Evolutionary conservation across 2,113 vertebrate species (phyloP).

Genomic region (Eulemur rufifrons): DNA sequence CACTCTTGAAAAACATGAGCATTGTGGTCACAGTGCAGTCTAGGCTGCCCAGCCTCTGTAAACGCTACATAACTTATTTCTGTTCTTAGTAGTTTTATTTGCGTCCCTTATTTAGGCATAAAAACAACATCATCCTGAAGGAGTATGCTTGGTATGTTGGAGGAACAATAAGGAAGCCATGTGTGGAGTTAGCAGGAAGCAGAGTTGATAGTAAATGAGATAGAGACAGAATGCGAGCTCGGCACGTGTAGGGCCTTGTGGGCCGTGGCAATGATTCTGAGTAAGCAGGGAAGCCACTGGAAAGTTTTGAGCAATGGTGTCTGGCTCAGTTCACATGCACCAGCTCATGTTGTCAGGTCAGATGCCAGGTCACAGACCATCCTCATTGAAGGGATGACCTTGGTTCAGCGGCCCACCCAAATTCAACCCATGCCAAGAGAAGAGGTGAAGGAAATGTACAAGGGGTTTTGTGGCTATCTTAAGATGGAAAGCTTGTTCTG

Average conservation of each 20-base stretch:
- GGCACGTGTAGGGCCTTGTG: not conserved
- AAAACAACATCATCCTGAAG: not conserved
- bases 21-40: not conserved
- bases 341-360: not conserved
- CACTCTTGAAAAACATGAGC: conserved; percentile 34
- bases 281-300: not conserved
- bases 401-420: not conserved
- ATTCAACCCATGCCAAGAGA: not conserved
- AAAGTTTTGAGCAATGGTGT: not conserved
- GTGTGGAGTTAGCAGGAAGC: not conserved
- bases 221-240: not conserved
- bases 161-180: not conserved
- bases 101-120: not conserved
- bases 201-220: not conserved
- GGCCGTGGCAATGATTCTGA: not conserved
- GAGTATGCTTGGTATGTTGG: not conserved
- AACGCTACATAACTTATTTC: not conserved
- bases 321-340: not conserved
- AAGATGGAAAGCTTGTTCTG: not conserved
- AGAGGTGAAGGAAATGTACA: not conserved
- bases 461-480: not conserved
- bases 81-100: not conserved
- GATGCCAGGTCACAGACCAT: not conserved
- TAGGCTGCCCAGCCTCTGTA: not conserved
- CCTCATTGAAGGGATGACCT: not conserved